These are phyloP conservation scores for Drosophila rufa DNA, from an alignment of 1,140 invertebrate species.

Conservation along the genomic window DNA sequence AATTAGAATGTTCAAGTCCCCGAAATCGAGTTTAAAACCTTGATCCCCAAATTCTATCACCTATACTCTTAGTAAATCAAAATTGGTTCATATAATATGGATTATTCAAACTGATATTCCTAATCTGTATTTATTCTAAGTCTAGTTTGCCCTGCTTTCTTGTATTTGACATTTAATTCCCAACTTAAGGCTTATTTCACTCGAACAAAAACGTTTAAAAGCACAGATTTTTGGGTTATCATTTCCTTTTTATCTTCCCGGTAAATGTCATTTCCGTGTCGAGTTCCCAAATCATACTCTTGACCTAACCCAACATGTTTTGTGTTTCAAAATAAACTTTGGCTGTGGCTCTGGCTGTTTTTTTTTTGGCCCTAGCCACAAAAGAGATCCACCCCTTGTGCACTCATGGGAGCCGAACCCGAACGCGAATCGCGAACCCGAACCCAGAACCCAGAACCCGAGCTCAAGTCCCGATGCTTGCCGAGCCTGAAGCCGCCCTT, in stretches of 20 bases:
- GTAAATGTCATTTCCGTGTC: not conserved
- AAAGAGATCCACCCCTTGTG: slow-evolving; percentile 32
- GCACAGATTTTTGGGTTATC: not conserved
- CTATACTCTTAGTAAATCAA: not conserved
- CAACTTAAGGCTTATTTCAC: not conserved
- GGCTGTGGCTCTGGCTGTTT: slow-evolving; percentile 8
- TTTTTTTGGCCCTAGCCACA: slow-evolving; percentile 11
- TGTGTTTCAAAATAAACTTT: slow-evolving; percentile 31
- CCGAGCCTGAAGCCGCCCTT: slow-evolving; percentile 64
- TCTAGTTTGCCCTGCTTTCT: not conserved
- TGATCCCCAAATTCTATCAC: not conserved
- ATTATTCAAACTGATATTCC: not conserved
- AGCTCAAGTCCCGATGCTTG: slow-evolving; percentile 11
- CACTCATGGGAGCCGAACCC: slow-evolving; percentile 15
- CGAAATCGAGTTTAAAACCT: too few species aligned
- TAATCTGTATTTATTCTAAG: not conserved
- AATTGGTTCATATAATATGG: not conserved
- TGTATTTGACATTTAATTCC: not conserved
- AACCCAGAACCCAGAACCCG: not conserved
- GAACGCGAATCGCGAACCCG: not conserved
- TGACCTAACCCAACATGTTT: slow-evolving; percentile 34
- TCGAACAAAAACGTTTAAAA: not conserved
- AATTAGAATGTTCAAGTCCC: too few species aligned
- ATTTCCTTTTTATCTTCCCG: not conserved
- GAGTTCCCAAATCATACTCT: slow-evolving; percentile 4